Percentiles rank a stretch among this genome's conserved stretches.
Evolutionary conservation across 2,888 invertebrate genomes (phyloP).

Genomic region (Lycocerus yunnanus): DNA sequence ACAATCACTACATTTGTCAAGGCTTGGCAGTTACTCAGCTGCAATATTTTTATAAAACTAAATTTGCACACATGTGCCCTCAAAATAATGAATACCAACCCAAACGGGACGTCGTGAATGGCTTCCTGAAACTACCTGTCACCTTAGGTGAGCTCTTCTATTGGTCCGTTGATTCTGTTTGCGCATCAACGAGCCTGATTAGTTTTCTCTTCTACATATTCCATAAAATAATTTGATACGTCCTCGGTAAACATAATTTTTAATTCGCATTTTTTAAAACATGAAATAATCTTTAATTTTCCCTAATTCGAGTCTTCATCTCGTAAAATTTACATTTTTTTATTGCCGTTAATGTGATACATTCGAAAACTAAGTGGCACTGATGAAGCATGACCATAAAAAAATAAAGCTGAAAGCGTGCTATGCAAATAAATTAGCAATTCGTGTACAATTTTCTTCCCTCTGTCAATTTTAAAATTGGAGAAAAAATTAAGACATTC

Average conservation of each 20-base stretch:
- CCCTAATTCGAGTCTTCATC: not conserved
- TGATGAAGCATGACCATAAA: not conserved
- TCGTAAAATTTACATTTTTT: too few relatives aligned
- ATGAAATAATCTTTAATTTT: not conserved
- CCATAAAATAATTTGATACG: not conserved
- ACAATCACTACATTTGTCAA: not conserved
- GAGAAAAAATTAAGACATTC: not conserved
- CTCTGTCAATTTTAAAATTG: not conserved
- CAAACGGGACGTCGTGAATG: not conserved
- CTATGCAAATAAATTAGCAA: not conserved
- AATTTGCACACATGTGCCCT: not conserved
- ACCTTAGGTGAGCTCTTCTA: not conserved
- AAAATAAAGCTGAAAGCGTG: not conserved
- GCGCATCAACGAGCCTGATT: not conserved
- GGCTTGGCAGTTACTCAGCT: not conserved
- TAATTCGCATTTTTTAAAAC: not conserved
- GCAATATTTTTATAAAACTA: not conserved
- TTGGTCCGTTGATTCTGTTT: not conserved
- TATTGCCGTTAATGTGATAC: not conserved
- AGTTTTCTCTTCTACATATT: not conserved
- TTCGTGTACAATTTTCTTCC: not conserved
- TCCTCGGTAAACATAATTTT: not conserved
- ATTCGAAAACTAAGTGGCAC: not conserved
- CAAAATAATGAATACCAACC: not conserved
- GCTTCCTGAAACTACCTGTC: not conserved